These are phyloP conservation scores for Saturnia japonica DNA, from an alignment of 2,888 invertebrate species.

Conservation along the genomic window DNA sequence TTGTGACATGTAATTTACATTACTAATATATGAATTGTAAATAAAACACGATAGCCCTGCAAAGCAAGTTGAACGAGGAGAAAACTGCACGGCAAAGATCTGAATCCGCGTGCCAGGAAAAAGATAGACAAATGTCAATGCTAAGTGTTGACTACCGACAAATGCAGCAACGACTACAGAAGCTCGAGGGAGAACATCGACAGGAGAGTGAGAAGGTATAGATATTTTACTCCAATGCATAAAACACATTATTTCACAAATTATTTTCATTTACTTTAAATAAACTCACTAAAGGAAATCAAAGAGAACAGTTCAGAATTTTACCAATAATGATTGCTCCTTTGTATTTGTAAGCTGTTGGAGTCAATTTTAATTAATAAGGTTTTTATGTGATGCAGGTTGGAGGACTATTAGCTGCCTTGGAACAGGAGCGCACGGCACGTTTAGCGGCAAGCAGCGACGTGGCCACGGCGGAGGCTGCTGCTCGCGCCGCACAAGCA, in stretches of 20 bases:
- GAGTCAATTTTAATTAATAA: background rate
- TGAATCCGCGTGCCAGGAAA: constrained; percentile 93
- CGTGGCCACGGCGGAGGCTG: constrained; percentile 80
- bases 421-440: constrained; percentile 96
- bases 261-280: background rate
- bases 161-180: constrained; percentile 93
- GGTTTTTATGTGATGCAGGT: constrained; percentile 63
- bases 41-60: constrained; percentile 84
- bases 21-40: constrained; percentile 25
- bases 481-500: constrained; percentile 64
- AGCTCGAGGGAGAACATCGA: constrained; percentile 94
- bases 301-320: background rate
- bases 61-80: constrained; percentile 95
- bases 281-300: background rate
- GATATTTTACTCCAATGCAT: background rate
- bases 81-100: constrained; percentile 92
- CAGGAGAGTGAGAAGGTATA: constrained; percentile 92
- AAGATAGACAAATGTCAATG: constrained; percentile 97
- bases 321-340: background rate
- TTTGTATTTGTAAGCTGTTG: background rate
- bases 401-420: constrained; percentile 89
- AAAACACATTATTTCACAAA: background rate
- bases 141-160: constrained; percentile 97
- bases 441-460: constrained; percentile 92
- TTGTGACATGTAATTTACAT: constrained; percentile 21